Evolutionary conservation across 1,140 invertebrate species (phyloP).

Genomic region (Halictus rubicundus): DNA sequence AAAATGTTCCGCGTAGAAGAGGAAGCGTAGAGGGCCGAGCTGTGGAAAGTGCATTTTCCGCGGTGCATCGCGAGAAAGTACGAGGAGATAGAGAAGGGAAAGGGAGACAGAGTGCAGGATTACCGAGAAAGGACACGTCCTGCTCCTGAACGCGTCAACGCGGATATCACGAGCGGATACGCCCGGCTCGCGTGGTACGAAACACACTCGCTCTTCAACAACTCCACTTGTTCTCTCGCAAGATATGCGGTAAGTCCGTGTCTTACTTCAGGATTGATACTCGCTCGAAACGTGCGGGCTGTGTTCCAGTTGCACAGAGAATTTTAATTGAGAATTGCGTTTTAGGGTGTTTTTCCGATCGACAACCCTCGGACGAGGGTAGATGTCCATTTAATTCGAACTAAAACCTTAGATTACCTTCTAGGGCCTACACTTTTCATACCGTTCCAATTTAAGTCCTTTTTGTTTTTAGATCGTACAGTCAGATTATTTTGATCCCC

Average conservation of each 20-base stretch:
- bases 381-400: no score
- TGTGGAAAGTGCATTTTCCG: neutral
- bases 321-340: no score
- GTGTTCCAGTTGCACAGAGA: no score
- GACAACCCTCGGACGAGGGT: no score
- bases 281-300: no score
- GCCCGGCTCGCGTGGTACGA: slow-evolving; percentile 71
- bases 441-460: no score
- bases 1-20: neutral
- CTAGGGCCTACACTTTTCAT: no score
- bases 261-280: neutral
- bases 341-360: no score
- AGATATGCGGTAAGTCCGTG: slow-evolving; percentile 62
- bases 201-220: slow-evolving; percentile 39
- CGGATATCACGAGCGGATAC: slow-evolving; percentile 72
- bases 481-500: no score
- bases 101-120: neutral
- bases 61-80: neutral
- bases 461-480: no score
- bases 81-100: neutral
- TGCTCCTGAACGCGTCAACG: slow-evolving; percentile 49
- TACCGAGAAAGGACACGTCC: neutral
- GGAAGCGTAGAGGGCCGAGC: neutral
- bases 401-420: no score
- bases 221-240: slow-evolving; percentile 3